Conservation (phyloP, 2,113 vertebrate species). For the Mola mola region DNA sequence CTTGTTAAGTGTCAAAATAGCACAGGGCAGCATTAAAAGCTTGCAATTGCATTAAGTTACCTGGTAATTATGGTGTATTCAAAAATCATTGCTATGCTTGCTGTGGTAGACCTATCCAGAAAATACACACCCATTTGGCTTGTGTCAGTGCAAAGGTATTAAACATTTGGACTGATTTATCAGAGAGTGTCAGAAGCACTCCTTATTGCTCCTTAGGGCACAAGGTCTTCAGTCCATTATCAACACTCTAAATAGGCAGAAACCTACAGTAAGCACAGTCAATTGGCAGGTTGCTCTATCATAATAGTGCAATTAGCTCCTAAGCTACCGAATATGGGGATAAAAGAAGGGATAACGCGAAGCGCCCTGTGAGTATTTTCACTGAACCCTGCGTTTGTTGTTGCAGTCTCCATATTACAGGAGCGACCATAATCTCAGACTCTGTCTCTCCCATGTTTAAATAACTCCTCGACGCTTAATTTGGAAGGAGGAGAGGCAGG, state of each 20-base stretch:
- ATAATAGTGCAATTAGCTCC: slow-evolving; percentile 53
- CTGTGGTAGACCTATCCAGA: slow-evolving; percentile 15
- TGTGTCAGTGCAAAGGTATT: slow-evolving; percentile 8
- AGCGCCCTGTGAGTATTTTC: slow-evolving; percentile 39
- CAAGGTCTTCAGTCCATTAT: slow-evolving; percentile 30
- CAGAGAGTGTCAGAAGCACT: neutral
- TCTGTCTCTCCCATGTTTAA: slow-evolving; percentile 11
- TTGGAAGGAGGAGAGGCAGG: slow-evolving; percentile 28
- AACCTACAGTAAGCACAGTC: slow-evolving; percentile 25
- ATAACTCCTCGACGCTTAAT: slow-evolving; percentile 34
- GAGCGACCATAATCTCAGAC: slow-evolving; percentile 25
- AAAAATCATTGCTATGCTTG: slow-evolving; percentile 45
- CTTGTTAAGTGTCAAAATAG: slow-evolving; percentile 72
- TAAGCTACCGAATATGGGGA: slow-evolving; percentile 48
- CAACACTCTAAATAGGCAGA: slow-evolving; percentile 31
- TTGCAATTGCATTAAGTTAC: slow-evolving; percentile 44
- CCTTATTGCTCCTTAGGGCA: slow-evolving; percentile 1
- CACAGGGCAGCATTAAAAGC: slow-evolving; percentile 59
- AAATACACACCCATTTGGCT: slow-evolving; percentile 38
- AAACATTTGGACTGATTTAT: slow-evolving; percentile 35
- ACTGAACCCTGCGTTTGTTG: slow-evolving; percentile 50
- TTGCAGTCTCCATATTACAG: slow-evolving; percentile 54
- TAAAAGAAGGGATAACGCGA: slow-evolving; percentile 44
- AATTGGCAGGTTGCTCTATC: slow-evolving; percentile 40
- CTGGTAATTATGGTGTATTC: slow-evolving; percentile 56